Evolutionary conservation across 2,888 invertebrate genomes (phyloP).

Genomic region (Oligia fasciuncula): DNA sequence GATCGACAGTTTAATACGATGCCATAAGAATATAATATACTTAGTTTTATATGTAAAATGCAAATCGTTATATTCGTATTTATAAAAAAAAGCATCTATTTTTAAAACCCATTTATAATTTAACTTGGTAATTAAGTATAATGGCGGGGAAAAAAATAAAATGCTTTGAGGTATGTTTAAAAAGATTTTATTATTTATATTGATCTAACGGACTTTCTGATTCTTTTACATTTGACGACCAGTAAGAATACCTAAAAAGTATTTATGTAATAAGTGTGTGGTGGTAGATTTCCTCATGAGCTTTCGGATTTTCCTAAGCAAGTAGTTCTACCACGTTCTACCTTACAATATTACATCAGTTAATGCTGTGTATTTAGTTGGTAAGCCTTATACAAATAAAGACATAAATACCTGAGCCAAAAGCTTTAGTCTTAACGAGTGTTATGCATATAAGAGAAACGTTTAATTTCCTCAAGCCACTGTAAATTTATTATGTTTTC

Average conservation of each 20-base stretch:
- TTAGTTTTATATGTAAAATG: no score
- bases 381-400: not conserved
- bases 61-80: not conserved
- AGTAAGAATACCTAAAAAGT: not conserved
- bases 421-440: constrained; percentile 19
- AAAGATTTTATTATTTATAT: not conserved
- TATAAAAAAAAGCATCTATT: not conserved
- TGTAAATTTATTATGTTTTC: constrained; percentile 14
- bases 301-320: not conserved
- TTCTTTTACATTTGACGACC: not conserved
- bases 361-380: not conserved
- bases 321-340: not conserved
- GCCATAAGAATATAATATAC: not conserved
- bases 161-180: not conserved
- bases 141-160: not conserved
- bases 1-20: not conserved
- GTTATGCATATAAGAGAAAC: constrained; percentile 4
- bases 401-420: not conserved
- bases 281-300: not conserved
- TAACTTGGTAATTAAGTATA: not conserved
- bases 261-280: not conserved
- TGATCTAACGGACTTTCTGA: not conserved
- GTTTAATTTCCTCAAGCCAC: constrained; percentile 38
- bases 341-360: not conserved
- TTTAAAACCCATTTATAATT: not conserved